Evolutionary conservation across 2,113 vertebrate genomes (phyloP), one percentile per base, ranked within the genome.

Genomic region (Ranitomeya imitator): DNA sequence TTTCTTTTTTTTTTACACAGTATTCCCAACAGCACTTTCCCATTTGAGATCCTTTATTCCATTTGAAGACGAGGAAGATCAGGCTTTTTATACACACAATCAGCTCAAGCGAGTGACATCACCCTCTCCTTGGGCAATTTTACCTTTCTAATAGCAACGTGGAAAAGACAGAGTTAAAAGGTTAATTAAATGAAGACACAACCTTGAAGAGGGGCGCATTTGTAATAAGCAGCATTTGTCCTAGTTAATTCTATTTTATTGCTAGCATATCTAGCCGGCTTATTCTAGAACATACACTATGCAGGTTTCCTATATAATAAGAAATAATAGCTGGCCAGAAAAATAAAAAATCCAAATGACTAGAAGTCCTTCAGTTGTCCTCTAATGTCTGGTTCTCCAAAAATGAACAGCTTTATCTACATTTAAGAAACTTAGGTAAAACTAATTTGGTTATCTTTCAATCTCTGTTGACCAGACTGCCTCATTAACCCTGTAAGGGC

Each of bases 171-270:
- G 26, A 45, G 37, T 76, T 51, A 76, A 51, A 76, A 76, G 73
- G 73, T 76, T 76, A 76, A 74, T 51, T 76, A 76, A 76, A 76
- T 76, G 37, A 76, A 76, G 73, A 76, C 37, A 18, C 31, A 76
- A 76, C 73, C 73, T 76, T 76, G 73, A 76, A 51, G 8, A 51
- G 73, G 5, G 31, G 15, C 18, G 15, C 73, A 45, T 76, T 9
- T 51, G 19, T 45, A 19, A 80, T 80, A 80, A 57, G 6, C 52
- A 57, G 55, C 21, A 80, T 80, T 37, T 51, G 73, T 76, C 37
- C 16, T 51, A 51, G 37, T 51, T 76, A 76, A 76, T 51, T 76
- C 37, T 6, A 73, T 73, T 37, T 73, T 37, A 73, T 73, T 6
- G 15, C 31, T 73, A 73, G 15, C 69, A 73, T 73, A 16, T 37